A percentile compares a stretch with the other conserved stretches of the same genome.
Conservation (phyloP, 2,113 vertebrate genomes). For the Bucco capensis region DNA sequence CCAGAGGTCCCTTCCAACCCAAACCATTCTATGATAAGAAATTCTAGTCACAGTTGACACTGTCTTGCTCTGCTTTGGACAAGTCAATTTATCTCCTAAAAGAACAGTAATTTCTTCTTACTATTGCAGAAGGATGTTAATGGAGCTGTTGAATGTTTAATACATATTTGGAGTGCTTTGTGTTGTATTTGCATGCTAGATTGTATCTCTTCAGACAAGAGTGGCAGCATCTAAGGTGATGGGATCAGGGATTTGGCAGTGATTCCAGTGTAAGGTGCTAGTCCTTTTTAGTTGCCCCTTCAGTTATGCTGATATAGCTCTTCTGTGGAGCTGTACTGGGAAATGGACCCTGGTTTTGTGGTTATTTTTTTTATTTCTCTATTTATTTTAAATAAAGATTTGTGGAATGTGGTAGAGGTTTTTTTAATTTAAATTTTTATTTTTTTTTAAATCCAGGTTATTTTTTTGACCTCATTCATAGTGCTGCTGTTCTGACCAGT, state of each 20-base stretch:
- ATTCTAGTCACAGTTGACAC: background rate
- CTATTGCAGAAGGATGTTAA: background rate
- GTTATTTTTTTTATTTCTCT: background rate
- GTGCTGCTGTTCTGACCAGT: background rate
- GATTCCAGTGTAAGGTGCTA: background rate
- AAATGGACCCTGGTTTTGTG: background rate
- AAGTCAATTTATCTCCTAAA: background rate
- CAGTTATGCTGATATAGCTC: background rate
- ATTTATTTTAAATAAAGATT: background rate
- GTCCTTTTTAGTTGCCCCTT: background rate
- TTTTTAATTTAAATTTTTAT: background rate
- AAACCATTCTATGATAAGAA: background rate
- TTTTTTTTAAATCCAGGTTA: background rate
- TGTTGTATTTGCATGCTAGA: background rate
- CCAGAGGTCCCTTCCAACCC: no score
- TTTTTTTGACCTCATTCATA: background rate
- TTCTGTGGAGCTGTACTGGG: background rate
- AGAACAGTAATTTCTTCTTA: background rate
- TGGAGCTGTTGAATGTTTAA: background rate
- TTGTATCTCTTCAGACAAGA: background rate
- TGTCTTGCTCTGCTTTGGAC: background rate
- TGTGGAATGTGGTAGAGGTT: background rate
- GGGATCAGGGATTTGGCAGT: background rate
- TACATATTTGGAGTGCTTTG: background rate
- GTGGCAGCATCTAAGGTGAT: background rate